These are phyloP conservation scores for Jacana jacana DNA, from an alignment of 2,113 vertebrate species.

Conservation along the genomic window DNA sequence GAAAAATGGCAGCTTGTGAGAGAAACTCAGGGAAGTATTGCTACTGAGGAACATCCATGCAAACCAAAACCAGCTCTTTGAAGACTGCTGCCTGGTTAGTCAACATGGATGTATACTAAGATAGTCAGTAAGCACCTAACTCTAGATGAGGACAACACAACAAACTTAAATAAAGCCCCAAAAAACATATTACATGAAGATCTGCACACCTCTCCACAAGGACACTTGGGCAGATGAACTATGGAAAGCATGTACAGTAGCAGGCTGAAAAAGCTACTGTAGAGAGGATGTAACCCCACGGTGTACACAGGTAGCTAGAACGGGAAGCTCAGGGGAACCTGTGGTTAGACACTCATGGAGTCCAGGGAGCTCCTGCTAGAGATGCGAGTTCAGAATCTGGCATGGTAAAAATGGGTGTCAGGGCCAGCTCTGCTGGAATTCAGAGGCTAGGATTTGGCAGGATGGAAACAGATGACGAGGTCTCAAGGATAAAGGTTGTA, in stretches of 20 bases:
- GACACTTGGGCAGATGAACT: background rate
- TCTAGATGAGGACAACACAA: background rate
- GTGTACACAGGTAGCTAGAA: background rate
- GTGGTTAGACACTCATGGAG: background rate
- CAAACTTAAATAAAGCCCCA: background rate
- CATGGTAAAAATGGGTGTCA: background rate
- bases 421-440: background rate
- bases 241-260: background rate
- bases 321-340: background rate
- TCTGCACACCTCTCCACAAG: background rate
- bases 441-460: background rate
- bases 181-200: background rate
- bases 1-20: background rate
- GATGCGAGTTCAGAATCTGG: background rate
- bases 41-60: background rate
- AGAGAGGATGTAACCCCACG: background rate
- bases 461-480: background rate
- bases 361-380: background rate
- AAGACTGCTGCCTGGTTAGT: background rate
- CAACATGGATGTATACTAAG: background rate
- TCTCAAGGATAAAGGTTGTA: background rate
- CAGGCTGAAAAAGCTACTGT: background rate
- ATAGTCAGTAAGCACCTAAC: background rate
- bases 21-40: background rate
- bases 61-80: background rate